A percentile compares a stretch with the other conserved stretches of the same genome.
Conservation (phyloP, 2,797 vertebrate genomes). For the Sebastolobus alascanus region DNA sequence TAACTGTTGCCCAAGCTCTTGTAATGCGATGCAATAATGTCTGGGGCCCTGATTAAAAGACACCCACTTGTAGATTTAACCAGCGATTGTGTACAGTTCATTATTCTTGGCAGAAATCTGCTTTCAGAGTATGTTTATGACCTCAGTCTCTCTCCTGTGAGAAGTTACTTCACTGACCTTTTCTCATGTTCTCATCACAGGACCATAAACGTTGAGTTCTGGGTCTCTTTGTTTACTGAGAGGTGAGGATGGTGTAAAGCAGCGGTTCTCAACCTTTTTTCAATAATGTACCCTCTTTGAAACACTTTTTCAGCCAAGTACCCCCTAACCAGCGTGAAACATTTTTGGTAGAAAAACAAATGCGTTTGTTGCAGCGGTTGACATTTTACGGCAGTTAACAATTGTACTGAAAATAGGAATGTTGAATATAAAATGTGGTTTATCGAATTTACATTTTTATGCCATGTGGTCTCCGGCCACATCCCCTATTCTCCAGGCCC, state of each 20-base stretch:
- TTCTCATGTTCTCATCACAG: slow-evolving; percentile 13
- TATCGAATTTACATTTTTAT: background rate
- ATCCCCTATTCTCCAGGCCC: background rate
- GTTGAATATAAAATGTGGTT: background rate
- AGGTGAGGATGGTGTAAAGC: background rate
- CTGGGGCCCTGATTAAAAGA: slow-evolving; percentile 70
- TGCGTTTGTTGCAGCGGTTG: background rate
- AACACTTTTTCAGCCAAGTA: background rate
- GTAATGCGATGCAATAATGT: slow-evolving; percentile 78
- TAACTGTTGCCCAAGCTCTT: slow-evolving; percentile 73
- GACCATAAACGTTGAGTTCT: background rate
- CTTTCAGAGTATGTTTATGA: slow-evolving; percentile 51
- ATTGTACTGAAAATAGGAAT: background rate
- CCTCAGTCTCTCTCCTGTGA: slow-evolving; percentile 11
- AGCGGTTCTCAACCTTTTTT: too few relatives aligned
- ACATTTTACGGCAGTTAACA: background rate
- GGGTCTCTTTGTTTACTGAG: background rate
- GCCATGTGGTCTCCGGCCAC: background rate
- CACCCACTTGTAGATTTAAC: slow-evolving; percentile 56
- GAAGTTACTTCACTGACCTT: slow-evolving; percentile 1
- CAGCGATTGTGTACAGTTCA: slow-evolving; percentile 34
- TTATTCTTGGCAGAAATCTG: slow-evolving; percentile 68
- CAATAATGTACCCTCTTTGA: background rate
- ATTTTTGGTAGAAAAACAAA: background rate
- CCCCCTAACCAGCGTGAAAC: background rate